These are phyloP conservation scores for Polymixis lichenea DNA, from an alignment of 2,888 invertebrate genomes.

Conservation along the genomic window DNA sequence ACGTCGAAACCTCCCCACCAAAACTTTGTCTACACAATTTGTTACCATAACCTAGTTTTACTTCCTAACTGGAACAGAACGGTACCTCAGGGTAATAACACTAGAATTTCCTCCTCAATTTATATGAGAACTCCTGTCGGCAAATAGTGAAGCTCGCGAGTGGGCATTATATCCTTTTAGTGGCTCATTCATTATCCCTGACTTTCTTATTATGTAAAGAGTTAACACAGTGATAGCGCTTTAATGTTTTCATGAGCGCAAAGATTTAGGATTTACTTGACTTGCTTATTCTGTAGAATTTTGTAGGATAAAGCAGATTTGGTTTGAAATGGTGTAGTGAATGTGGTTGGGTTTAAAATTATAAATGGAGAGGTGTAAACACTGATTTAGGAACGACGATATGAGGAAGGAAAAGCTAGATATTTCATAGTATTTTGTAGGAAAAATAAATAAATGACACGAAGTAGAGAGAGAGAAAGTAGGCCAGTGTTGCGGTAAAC, in stretches of 20 bases:
- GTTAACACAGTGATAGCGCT: conserved; percentile 29
- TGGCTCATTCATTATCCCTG: conserved; percentile 39
- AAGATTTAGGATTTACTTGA: conserved; percentile 18
- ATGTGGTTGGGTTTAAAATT: not conserved
- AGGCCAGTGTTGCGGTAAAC: not conserved
- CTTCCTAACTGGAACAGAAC: conserved; percentile 31
- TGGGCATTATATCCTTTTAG: conserved; percentile 48
- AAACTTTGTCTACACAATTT: conserved; percentile 31
- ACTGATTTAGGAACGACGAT: not conserved
- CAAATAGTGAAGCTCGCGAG: conserved; percentile 47
- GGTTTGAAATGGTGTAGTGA: no score
- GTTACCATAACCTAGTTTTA: conserved; percentile 37
- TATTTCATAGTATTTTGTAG: not conserved
- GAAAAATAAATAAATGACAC: not conserved
- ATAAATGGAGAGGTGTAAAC: not conserved
- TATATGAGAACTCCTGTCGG: conserved; percentile 33
- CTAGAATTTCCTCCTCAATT: conserved; percentile 51
- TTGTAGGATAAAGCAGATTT: not conserved
- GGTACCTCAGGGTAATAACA: conserved; percentile 25
- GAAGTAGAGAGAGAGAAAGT: not conserved
- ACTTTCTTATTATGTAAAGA: conserved; percentile 45
- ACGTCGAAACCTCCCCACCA: not conserved
- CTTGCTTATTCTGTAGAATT: not conserved
- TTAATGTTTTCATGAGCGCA: conserved; percentile 17
- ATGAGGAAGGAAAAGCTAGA: not conserved